Evolutionary conservation across 2,888 invertebrate genomes (phyloP).

Genomic region (Platerodrilus igneus): DNA sequence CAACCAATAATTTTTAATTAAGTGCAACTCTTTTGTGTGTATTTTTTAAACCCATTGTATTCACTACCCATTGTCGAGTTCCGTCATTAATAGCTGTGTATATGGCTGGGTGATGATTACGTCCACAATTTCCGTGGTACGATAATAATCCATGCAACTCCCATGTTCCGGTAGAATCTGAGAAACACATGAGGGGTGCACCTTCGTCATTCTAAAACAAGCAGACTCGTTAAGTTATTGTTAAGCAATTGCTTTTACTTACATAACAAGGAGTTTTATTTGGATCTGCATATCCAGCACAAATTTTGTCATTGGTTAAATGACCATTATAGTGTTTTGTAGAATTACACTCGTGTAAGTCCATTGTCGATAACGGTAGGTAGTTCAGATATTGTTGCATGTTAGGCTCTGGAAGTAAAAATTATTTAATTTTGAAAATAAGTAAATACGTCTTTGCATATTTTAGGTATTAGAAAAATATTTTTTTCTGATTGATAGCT

Average conservation of each 20-base stretch:
- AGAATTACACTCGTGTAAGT: conserved; percentile 56
- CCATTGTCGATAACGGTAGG: conserved; percentile 53
- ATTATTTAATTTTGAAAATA: too few relatives aligned
- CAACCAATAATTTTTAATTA: conserved; percentile 17
- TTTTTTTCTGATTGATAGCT: not conserved
- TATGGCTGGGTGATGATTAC: conserved; percentile 54
- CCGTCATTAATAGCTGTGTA: conserved; percentile 49
- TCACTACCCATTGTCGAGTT: conserved; percentile 46
- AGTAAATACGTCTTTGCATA: too few relatives aligned
- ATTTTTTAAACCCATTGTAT: conserved; percentile 42
- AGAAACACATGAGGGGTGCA: conserved; percentile 61
- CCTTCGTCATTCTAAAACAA: conserved; percentile 59
- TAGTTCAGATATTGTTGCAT: conserved; percentile 53
- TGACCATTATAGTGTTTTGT: conserved; percentile 58
- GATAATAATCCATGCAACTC: conserved; percentile 58
- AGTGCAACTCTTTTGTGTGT: conserved; percentile 18
- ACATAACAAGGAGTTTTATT: conserved; percentile 58
- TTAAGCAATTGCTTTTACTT: conserved; percentile 39
- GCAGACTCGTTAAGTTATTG: not conserved
- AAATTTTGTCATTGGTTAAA: conserved; percentile 55
- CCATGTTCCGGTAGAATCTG: conserved; percentile 52
- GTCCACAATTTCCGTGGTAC: conserved; percentile 57
- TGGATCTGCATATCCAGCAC: conserved; percentile 55
- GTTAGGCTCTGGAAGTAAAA: conserved; percentile 42
- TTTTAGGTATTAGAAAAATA: not conserved